Evolutionary conservation across 1,140 invertebrate genomes (phyloP), one percentile per base, ranked within the genome.

Genomic region (Drosophila sechellia): DNA sequence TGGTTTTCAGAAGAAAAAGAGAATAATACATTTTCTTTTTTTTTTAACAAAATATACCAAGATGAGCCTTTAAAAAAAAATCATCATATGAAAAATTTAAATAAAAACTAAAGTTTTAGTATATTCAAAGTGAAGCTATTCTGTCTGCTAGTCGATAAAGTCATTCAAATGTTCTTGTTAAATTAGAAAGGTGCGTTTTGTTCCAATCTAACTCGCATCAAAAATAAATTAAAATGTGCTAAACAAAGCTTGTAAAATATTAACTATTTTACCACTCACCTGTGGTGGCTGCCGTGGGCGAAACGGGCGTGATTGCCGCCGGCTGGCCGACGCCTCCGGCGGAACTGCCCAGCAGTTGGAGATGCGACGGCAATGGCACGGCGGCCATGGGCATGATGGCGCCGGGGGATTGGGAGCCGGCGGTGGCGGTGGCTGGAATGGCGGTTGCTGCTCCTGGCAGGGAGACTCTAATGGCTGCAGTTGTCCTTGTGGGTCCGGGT

Each of bases 331-430:
- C 52, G 54, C 63, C 59, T 31, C 61, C 71, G 55, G 57, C 50
- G 13, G 76, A 13, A 45, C 59, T 66, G 31, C 80, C 76, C 43
- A 75, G 42, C 45, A 79, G 65, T 20, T 72, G 79, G 56, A 81
- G 45, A 72, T 81, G 81, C 45, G 70, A 74, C 54, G 83, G 83
- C 83, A 87, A 40, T n/a, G 76, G 75, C 48, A 87, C 49, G 4
- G 60, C 40, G 42, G 83, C 63, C 52, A 84, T 68, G 73, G 83
- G 83, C 83, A 87, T 89, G 15, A 58, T 75, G 35, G 49, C 31
- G 35, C 17, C 37, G 56, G 69, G 69, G 45, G 66, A 59, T 39
- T 53, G 31, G 6, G 31, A 8, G 8, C 6, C 31, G 31, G 31
- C n/a, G 5, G 31, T 5, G 17, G 34, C 17, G 5, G 22, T 5